These are phyloP conservation scores for Cisticola juncidis DNA, from an alignment of 2,113 vertebrate species.

Conservation along the genomic window DNA sequence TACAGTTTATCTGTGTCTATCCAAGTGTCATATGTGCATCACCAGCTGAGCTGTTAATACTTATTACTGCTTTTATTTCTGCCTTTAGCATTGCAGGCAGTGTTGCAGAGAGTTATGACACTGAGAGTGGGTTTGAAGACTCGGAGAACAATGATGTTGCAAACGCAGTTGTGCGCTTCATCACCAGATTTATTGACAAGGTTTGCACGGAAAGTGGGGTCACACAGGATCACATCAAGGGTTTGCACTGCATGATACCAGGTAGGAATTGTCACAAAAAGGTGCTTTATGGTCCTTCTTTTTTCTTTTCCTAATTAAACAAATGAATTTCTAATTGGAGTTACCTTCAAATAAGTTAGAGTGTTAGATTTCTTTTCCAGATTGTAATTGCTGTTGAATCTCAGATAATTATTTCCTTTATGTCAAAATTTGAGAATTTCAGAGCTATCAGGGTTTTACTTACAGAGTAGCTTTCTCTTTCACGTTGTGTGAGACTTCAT, in stretches of 20 bases:
- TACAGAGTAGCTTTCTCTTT: background rate
- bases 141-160: constrained; percentile 93
- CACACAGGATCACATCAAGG: constrained; percentile 97
- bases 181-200: constrained; percentile 96
- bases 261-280: constrained; percentile 72
- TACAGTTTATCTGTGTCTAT: background rate
- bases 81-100: constrained; percentile 91
- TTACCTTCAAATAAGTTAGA: background rate
- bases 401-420: background rate
- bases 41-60: background rate
- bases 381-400: background rate
- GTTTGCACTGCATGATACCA: constrained; percentile 98
- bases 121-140: constrained; percentile 97
- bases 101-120: constrained; percentile 96
- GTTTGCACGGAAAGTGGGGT: constrained; percentile 97
- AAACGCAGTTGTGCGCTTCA: constrained; percentile 91
- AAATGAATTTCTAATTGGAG: background rate
- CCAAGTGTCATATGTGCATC: background rate
- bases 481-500: background rate
- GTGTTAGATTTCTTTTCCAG: background rate
- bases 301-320: background rate
- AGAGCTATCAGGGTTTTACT: background rate
- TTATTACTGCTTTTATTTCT: constrained; percentile 8
- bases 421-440: background rate
- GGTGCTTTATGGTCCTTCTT: background rate